These are phyloP conservation scores for Cololabis saira DNA, from an alignment of 2,113 vertebrate species.

Conservation along the genomic window DNA sequence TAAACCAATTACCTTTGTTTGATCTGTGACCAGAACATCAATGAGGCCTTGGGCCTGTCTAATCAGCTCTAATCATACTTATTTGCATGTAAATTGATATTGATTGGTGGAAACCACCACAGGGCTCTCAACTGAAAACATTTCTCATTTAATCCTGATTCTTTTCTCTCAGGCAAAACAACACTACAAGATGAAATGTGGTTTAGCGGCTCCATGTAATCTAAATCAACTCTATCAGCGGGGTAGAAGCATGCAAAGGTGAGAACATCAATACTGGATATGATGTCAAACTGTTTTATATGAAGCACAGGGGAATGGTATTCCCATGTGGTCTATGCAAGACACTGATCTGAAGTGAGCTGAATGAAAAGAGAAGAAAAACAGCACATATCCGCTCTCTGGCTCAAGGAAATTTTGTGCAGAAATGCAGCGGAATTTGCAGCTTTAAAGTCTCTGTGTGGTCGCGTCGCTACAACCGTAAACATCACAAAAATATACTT, in stretches of 20 bases:
- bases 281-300: constrained; percentile 30
- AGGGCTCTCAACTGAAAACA: constrained; percentile 4
- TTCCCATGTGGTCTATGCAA: constrained; percentile 17
- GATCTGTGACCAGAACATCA: constrained; percentile 36
- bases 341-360: constrained; percentile 43
- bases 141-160: constrained; percentile 7
- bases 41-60: constrained; percentile 41
- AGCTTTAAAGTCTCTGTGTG: constrained; percentile 27
- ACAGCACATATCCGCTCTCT: background rate
- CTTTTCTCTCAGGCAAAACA: constrained; percentile 4
- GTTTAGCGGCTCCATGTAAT: constrained; percentile 8
- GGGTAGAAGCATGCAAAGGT: constrained; percentile 18
- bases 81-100: constrained; percentile 69
- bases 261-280: constrained; percentile 39
- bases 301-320: constrained; percentile 26
- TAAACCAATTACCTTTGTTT: constrained; percentile 52
- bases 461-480: constrained; percentile 33
- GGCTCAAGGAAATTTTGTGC: constrained; percentile 19
- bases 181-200: constrained; percentile 19
- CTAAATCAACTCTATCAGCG: background rate
- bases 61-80: constrained; percentile 63
- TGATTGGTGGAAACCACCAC: constrained; percentile 43
- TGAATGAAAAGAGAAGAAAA: constrained; percentile 32
- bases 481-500: constrained; percentile 35
- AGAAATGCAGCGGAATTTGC: constrained; percentile 14